Evolutionary conservation across 2,797 vertebrate genomes (phyloP).

Genomic region (Vireo griseus): DNA sequence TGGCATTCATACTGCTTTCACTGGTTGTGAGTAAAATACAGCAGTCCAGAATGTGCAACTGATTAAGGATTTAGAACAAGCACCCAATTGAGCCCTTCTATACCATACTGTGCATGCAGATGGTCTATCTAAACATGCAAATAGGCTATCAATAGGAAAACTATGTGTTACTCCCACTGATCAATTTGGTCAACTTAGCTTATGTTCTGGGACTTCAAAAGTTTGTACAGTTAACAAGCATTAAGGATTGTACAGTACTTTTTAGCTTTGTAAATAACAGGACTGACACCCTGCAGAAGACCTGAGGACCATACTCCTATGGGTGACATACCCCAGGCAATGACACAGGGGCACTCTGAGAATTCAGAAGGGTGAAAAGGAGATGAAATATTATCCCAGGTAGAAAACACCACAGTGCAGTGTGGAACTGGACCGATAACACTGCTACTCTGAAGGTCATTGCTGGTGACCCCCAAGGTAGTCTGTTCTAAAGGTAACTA

Average conservation of each 20-base stretch:
- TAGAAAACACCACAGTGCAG: background rate
- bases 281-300: background rate
- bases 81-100: background rate
- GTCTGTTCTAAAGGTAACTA: background rate
- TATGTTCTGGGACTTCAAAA: background rate
- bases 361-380: background rate
- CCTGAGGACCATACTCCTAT: background rate
- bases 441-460: background rate
- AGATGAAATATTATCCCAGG: background rate
- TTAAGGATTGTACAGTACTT: background rate
- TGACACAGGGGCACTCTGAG: background rate
- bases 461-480: background rate
- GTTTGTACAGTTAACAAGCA: background rate
- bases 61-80: background rate
- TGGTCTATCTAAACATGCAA: background rate
- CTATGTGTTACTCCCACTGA: background rate
- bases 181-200: background rate
- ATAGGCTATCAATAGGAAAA: background rate
- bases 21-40: background rate
- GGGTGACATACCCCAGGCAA: background rate
- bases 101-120: background rate
- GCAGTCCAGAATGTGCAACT: background rate
- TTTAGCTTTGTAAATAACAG: background rate
- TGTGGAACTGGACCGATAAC: background rate
- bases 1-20: background rate